A percentile compares a stretch with the other conserved stretches of the same genome.
Evolutionary conservation across 2,113 vertebrate genomes (phyloP).

Genomic region (Lichenostomus cassidix): DNA sequence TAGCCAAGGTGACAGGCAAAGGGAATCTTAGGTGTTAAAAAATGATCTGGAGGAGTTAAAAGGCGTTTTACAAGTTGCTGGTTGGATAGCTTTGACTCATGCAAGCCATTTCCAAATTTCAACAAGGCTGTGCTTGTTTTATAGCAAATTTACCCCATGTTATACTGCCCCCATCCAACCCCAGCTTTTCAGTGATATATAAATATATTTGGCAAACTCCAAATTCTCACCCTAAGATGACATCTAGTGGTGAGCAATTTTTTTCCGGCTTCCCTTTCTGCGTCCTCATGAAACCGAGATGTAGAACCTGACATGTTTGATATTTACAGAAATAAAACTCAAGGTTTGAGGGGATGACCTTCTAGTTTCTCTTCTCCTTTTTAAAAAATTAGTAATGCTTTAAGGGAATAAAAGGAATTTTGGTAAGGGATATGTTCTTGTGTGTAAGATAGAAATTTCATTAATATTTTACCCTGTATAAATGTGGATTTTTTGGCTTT

Average conservation of each 20-base stretch:
- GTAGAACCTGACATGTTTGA: neutral
- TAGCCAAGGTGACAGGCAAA: neutral
- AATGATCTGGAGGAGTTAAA: neutral
- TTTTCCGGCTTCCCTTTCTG: neutral
- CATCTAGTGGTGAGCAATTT: conserved; percentile 25
- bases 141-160: neutral
- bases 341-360: neutral
- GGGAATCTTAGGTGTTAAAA: neutral
- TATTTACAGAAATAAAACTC: neutral
- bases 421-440: neutral
- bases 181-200: neutral
- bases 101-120: neutral
- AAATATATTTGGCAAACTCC: neutral
- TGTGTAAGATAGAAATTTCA: neutral
- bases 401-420: neutral
- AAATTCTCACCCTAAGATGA: neutral
- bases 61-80: neutral
- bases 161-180: neutral
- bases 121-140: neutral
- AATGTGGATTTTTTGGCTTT: neutral
- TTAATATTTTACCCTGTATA: neutral
- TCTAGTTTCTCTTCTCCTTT: neutral
- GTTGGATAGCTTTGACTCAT: neutral
- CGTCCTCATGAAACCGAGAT: neutral
- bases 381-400: neutral